Conservation (phyloP, 2,888 invertebrate species). For the Temnothorax rugatulus region DNA sequence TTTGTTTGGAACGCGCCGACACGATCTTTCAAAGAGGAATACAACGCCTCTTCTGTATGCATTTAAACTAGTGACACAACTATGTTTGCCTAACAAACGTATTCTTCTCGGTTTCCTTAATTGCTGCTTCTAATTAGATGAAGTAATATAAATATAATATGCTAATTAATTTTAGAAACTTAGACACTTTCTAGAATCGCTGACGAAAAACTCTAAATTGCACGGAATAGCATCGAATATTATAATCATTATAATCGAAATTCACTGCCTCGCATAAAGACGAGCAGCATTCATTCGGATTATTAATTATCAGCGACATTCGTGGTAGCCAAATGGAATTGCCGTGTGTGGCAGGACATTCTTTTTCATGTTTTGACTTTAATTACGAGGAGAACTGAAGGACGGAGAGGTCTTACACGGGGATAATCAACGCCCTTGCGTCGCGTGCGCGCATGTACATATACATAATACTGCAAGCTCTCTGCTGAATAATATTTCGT, state of each 20-base stretch:
- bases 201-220: slow-evolving; percentile 16
- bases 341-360: slow-evolving; percentile 9
- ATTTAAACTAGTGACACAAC: slow-evolving; percentile 30
- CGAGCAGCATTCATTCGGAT: slow-evolving; percentile 11
- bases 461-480: neutral
- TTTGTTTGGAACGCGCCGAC: slow-evolving; percentile 29
- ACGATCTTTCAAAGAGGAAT: slow-evolving; percentile 29
- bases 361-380: slow-evolving; percentile 54
- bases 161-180: slow-evolving; percentile 27
- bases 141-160: neutral
- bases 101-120: slow-evolving; percentile 30
- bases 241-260: slow-evolving; percentile 25
- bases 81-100: slow-evolving; percentile 20
- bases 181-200: neutral
- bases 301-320: slow-evolving; percentile 48
- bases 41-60: slow-evolving; percentile 8
- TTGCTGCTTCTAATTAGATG: slow-evolving; percentile 25
- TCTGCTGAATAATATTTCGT: slow-evolving; percentile 51
- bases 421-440: slow-evolving; percentile 31
- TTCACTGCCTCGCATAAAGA: neutral
- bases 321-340: slow-evolving; percentile 24
- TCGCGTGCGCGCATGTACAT: slow-evolving; percentile 3
- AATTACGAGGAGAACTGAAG: slow-evolving; percentile 59
- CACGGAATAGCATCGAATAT: neutral
- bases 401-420: slow-evolving; percentile 17